These are phyloP conservation scores for Colaptes auratus DNA, from an alignment of 2,113 vertebrate genomes.

Conservation along the genomic window DNA sequence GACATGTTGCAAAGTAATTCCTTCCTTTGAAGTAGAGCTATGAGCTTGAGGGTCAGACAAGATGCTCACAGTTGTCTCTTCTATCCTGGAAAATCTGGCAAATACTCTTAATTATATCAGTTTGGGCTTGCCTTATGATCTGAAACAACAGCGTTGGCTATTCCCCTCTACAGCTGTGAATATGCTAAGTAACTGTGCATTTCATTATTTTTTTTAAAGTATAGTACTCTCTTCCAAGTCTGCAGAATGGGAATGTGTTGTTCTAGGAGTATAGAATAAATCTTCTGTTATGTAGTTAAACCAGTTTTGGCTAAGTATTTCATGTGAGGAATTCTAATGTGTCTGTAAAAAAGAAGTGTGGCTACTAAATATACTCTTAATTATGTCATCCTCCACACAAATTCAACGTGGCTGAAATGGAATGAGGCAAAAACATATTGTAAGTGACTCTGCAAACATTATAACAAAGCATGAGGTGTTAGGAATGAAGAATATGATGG, in stretches of 20 bases:
- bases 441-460: neutral
- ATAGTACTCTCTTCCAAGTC: neutral
- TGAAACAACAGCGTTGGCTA: neutral
- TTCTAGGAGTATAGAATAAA: neutral
- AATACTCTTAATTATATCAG: neutral
- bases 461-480: neutral
- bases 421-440: neutral
- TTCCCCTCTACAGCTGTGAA: neutral
- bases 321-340: neutral
- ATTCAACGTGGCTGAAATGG: neutral
- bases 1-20: neutral
- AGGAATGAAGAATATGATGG: neutral
- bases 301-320: neutral
- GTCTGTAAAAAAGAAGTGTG: neutral
- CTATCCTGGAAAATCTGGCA: neutral
- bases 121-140: neutral
- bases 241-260: neutral
- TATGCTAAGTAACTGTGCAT: neutral
- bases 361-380: neutral
- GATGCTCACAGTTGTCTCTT: neutral
- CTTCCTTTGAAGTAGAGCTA: neutral
- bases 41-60: neutral
- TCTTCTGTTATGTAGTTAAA: neutral
- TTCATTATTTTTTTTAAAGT: neutral
- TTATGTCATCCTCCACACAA: neutral